Percentiles rank a stretch among this genome's conserved stretches.
phyloP scores from a whole-genome alignment of 2,797 vertebrate genomes.

The Mallotus villosus region DNA sequence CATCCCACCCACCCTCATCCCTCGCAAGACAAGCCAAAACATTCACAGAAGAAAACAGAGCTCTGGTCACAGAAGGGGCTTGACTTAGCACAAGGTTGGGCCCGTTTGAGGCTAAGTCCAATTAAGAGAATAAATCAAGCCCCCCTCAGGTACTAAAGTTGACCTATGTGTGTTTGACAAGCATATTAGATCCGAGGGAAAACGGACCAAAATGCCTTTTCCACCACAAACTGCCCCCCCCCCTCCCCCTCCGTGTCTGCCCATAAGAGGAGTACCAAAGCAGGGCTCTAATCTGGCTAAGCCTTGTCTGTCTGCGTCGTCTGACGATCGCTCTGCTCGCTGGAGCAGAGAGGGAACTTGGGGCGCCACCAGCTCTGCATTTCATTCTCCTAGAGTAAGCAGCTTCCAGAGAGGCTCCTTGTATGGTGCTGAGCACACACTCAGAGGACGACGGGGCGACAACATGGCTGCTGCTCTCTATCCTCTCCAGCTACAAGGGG shows the following conservation, averaged over 20 bases:
- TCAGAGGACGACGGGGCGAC: background rate
- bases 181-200: constrained; percentile 10
- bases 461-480: background rate
- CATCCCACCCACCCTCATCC: background rate
- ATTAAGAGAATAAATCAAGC: constrained; percentile 20
- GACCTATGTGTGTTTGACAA: constrained; percentile 10
- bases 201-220: no score
- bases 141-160: constrained; percentile 29
- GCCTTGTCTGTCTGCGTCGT: constrained; percentile 33
- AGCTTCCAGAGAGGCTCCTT: constrained; percentile 13
- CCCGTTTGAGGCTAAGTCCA: constrained; percentile 23
- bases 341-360: constrained; percentile 21
- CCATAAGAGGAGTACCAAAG: constrained; percentile 16
- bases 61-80: constrained; percentile 35
- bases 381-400: constrained; percentile 35
- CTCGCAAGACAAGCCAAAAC: background rate
- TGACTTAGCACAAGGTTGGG: background rate
- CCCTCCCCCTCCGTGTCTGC: no score
- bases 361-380: constrained; percentile 41
- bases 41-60: background rate
- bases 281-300: constrained; percentile 40
- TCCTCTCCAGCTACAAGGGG: background rate
- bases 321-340: no score
- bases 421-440: constrained; percentile 13
- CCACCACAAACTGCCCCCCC: no score